Base-by-base conservation (phyloP, 2,797 vertebrate genomes). In the Prionace glauca region DNA sequence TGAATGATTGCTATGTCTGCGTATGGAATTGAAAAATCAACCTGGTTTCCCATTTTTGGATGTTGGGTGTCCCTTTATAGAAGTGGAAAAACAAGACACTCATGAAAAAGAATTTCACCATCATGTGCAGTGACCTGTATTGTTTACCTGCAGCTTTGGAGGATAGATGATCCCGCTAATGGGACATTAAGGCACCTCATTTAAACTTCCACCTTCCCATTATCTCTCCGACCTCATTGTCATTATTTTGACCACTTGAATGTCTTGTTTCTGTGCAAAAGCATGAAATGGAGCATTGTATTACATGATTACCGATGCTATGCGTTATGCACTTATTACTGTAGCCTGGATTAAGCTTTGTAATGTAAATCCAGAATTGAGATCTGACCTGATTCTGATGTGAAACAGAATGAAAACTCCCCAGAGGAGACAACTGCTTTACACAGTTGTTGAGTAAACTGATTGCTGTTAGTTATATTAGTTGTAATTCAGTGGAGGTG, bases 361-460 rank as follows among this genome's bases (percentile, higher is more conserved):
- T 87, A 50, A 87, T 81, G 22, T 87, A 60, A 60, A 90, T n/a
- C 56, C 87, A 60, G 36, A 36, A 12, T 62, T 90, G 10, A 26
- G 26, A 90, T 26, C 41, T 60, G 87, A 90, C 26, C 56, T 90
- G 29, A 90, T 81, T 81, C 2, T 81, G 79, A 56, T 90, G 12
- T n/a, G 26, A 32, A 74, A 74, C 72, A 74, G 41, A 24, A 24
- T 26, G 45, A 90, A 90, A 72, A 60, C 26, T 32, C 50, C 56
- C 87, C 12, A 60, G 87, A 90, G 50, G 87, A 62, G 11, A 12
- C 62, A 60, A 60, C 29, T 90, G 29, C 26, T 60, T 32, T 90
- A 26, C 32, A 60, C 87, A 90, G 87, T 90, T 90, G 87, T 90
- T 90, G 87, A 16, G 87, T 32, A 62, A 60, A 90, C 87, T 90